phyloP scores from a whole-genome alignment of 2,797 vertebrate species.

The Ptychadena robeensis region DNA sequence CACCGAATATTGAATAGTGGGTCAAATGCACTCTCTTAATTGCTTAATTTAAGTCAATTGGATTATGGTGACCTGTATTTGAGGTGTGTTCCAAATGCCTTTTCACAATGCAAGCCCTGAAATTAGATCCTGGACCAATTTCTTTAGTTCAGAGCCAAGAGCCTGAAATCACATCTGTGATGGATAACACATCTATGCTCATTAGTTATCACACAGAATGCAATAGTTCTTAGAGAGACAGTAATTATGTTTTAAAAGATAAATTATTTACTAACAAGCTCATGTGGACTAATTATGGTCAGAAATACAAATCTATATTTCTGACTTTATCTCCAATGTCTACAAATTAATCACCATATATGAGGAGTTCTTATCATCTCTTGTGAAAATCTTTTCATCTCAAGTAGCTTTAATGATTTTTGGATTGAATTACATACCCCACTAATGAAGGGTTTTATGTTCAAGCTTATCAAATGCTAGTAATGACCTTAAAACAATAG shows the following conservation, averaged over 20 bases:
- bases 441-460: slow-evolving; percentile 4
- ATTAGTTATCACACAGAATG: slow-evolving; percentile 6
- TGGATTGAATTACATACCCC: background rate
- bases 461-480: background rate
- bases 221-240: slow-evolving; percentile 7
- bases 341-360: slow-evolving; percentile 15
- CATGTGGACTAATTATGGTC: background rate
- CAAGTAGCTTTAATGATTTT: slow-evolving; percentile 6
- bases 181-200: slow-evolving; percentile 4
- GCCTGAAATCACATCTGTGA: slow-evolving; percentile 12
- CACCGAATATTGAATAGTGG: too few relatives aligned
- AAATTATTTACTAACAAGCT: slow-evolving; percentile 18
- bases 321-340: background rate
- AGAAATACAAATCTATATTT: slow-evolving; percentile 12
- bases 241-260: slow-evolving; percentile 10
- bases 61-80: too few relatives aligned
- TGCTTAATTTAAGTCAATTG: too few relatives aligned
- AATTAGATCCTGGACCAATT: background rate
- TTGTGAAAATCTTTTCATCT: slow-evolving; percentile 6
- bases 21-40: too few relatives aligned
- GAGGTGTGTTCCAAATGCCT: too few relatives aligned
- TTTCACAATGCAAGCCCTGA: too few relatives aligned
- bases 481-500: background rate
- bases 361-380: background rate
- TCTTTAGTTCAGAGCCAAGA: background rate